Percentiles rank a stretch among this genome's conserved stretches.
Conservation (phyloP, 2,797 vertebrate species). For the Squalus acanthias region DNA sequence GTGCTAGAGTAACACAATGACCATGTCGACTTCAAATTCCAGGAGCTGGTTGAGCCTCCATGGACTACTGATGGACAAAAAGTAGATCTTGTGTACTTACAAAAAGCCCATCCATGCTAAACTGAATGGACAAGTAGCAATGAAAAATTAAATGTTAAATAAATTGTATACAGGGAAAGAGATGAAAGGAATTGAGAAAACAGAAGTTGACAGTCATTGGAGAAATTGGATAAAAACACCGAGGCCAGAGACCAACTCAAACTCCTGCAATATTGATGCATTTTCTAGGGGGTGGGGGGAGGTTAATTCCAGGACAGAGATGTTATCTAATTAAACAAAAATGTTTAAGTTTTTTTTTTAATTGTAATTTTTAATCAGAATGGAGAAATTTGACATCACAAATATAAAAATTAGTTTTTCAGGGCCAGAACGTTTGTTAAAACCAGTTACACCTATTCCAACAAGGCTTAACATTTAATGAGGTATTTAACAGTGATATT, state of each 20-base stretch:
- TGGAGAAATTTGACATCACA: too few species aligned
- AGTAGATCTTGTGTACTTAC: background rate
- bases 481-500: too few species aligned
- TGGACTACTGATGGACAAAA: background rate
- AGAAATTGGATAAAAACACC: background rate
- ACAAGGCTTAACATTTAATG: too few species aligned
- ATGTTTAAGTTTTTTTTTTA: too few species aligned
- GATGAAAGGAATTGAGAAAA: constrained; percentile 7
- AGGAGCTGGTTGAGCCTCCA: background rate
- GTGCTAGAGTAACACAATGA: background rate
- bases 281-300: background rate
- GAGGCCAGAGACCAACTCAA: background rate
- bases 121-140: constrained; percentile 2
- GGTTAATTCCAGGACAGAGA: background rate
- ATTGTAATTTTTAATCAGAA: too few species aligned
- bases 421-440: too few species aligned
- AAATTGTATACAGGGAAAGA: background rate
- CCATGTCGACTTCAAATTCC: background rate
- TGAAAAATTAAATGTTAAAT: background rate
- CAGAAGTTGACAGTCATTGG: background rate
- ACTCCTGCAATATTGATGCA: background rate
- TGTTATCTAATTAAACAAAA: background rate
- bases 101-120: too few species aligned
- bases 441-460: too few species aligned
- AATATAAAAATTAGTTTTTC: too few species aligned